A percentile compares a stretch with the other conserved stretches of the same genome.
Evolutionary conservation across 2,888 invertebrate genomes (phyloP).

Genomic region (Vanessa cardui): DNA sequence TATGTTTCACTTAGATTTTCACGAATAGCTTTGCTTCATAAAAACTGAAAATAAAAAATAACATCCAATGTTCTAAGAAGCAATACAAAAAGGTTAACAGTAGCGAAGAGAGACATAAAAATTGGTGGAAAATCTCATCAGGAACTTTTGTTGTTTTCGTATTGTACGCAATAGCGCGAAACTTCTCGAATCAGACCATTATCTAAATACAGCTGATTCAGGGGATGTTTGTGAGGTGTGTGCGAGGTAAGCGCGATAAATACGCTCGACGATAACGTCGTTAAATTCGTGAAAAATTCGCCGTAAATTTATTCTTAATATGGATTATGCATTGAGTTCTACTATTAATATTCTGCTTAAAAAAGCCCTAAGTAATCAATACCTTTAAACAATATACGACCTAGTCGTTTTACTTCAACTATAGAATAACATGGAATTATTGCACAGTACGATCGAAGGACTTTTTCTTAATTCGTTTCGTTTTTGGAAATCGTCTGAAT

Average conservation of each 20-base stretch:
- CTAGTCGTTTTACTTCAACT: too few species aligned
- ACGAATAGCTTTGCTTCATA: not conserved
- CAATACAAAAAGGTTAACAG: not conserved
- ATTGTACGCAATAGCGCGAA: constrained; percentile 1
- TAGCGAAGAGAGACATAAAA: not conserved
- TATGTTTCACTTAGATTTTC: too few species aligned
- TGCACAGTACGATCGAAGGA: too few species aligned
- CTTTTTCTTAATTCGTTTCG: too few species aligned
- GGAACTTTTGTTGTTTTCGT: not conserved
- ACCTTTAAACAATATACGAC: too few species aligned
- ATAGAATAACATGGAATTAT: too few species aligned
- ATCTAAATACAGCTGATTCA: constrained; percentile 2
- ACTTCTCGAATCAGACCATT: not conserved
- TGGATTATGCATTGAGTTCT: not conserved
- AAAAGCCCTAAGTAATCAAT: too few species aligned
- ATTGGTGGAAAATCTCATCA: not conserved
- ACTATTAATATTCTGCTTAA: not conserved
- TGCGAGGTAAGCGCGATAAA: constrained; percentile 9
- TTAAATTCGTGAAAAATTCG: not conserved
- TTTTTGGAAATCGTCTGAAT: not conserved
- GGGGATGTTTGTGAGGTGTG: not conserved
- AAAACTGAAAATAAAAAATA: not conserved
- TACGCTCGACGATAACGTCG: not conserved
- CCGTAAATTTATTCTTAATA: not conserved
- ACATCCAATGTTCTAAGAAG: not conserved